Evolutionary conservation across 2,888 invertebrate species (phyloP).

Genomic region (Deilephila porcellus): DNA sequence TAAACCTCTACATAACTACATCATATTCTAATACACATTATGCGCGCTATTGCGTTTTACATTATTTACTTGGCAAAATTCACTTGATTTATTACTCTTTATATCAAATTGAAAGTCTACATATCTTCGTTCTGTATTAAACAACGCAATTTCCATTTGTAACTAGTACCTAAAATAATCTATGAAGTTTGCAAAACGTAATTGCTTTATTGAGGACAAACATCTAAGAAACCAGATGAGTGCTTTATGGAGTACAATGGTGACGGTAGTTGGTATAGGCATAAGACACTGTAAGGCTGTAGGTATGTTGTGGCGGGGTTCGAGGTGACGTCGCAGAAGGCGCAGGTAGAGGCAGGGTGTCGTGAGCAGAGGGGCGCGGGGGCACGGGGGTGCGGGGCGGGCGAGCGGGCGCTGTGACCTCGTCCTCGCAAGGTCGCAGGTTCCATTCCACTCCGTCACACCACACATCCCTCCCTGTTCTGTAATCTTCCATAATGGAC

Average conservation of each 20-base stretch:
- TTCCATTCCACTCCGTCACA: slow-evolving; percentile 72
- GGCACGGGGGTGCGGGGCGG: slow-evolving; percentile 48
- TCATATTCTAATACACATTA: slow-evolving; percentile 38
- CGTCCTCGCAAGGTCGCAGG: slow-evolving; percentile 77
- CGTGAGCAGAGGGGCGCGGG: neutral
- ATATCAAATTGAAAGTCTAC: neutral
- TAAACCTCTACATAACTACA: slow-evolving; percentile 37
- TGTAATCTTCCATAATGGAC: slow-evolving; percentile 70
- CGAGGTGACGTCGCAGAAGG: slow-evolving; percentile 69
- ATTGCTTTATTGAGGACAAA: too few relatives aligned
- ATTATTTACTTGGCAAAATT: neutral
- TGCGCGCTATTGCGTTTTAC: neutral
- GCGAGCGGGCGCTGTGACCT: slow-evolving; percentile 66
- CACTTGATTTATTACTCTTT: too few relatives aligned
- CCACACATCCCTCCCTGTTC: slow-evolving; percentile 62
- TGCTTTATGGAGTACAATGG: neutral
- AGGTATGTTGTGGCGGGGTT: slow-evolving; percentile 50
- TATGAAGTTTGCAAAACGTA: too few relatives aligned
- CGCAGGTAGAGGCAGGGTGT: slow-evolving; percentile 64
- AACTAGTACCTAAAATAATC: too few relatives aligned
- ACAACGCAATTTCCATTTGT: neutral
- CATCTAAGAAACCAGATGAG: neutral
- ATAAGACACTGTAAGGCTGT: neutral
- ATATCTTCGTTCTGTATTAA: neutral
- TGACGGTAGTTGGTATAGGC: neutral